Evolutionary conservation across 1,140 invertebrate genomes (phyloP).

Genomic region (Leptopilina clavipes): DNA sequence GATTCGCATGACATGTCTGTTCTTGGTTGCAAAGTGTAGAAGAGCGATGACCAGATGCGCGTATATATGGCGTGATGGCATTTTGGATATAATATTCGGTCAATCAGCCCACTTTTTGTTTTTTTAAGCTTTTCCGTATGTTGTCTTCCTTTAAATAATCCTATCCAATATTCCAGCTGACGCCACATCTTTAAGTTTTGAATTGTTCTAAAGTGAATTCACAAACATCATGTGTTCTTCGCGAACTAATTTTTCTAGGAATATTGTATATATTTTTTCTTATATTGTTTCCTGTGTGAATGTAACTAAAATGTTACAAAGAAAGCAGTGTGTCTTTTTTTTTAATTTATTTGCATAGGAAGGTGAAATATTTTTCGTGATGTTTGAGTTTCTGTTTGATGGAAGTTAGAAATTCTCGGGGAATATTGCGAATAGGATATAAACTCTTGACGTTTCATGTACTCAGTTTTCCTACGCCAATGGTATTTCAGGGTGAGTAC

Average conservation of each 20-base stretch:
- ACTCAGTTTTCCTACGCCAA: constrained; percentile 40
- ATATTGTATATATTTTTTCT: too few species aligned
- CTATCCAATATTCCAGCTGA: constrained; percentile 27
- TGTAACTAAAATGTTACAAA: too few species aligned
- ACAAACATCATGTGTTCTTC: not conserved
- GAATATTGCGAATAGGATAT: not conserved
- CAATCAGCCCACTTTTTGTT: constrained; percentile 44
- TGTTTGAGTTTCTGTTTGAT: too few species aligned
- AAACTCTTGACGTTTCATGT: constrained; percentile 18
- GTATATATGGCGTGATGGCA: constrained; percentile 47
- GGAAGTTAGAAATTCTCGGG: not conserved
- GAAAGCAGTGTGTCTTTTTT: too few species aligned
- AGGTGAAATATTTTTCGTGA: too few species aligned
- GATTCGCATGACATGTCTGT: constrained; percentile 33
- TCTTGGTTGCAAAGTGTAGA: constrained; percentile 38
- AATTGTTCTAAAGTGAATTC: constrained; percentile 1
- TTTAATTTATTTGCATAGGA: too few species aligned
- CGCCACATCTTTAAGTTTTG: not conserved
- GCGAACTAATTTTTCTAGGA: too few species aligned
- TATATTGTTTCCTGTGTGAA: too few species aligned
- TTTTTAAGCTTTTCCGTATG: constrained; percentile 32
- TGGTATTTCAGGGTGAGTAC: constrained; percentile 59
- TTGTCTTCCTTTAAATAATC: constrained; percentile 18
- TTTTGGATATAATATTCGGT: constrained; percentile 49
- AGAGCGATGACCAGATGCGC: constrained; percentile 64